Evolutionary conservation across 2,113 vertebrate genomes (phyloP), one percentile per base, ranked within the genome.

Genomic region (Seriola dumerili): DNA sequence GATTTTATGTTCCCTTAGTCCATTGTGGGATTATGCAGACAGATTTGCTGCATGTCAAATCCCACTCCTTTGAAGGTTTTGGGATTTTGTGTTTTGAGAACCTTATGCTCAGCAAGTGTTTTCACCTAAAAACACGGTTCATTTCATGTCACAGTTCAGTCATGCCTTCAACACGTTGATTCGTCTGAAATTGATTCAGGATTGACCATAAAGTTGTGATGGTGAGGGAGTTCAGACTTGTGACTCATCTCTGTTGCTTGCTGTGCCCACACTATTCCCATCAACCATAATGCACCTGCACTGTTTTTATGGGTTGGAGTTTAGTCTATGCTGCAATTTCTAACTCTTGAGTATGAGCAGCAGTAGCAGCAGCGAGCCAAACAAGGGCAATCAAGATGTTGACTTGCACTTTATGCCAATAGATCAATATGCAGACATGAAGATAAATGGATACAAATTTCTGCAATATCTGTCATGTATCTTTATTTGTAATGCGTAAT

Each of bases 11-110:
- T 86, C 44, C 68, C 44, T 42, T 65, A 70, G 80, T 84, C 58
- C 83, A 77, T 79, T 87, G 83, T 89, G 78, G 85, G 74, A 90
- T 89, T 90, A 88, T 62, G 40, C 81, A 46, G 81, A 88, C 81
- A 83, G 78, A 87, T 82, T 77, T 84, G 44, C 79, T 78, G 74
- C 77, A 64, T 83, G 80, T 85, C 76, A 83, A 86, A 88, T 88
- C 65, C 69, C 16, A 0, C 21, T 61, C 76, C 81, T 88, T 72
- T 78, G 72, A 84, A 82, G 82, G 59, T 76, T 85, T 89, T 16
- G 5, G 63, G 63, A 59, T 82, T 82, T 85, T 75, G 78, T 83
- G 32, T 84, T 82, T 86, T 69, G 32, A 58, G 58, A 87, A 63
- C 13, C 1, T 76, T 68, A 54, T 69, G 38, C 76, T 83, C 36